Conservation (phyloP, 2,797 vertebrate species). For the Sciurus carolinensis region DNA sequence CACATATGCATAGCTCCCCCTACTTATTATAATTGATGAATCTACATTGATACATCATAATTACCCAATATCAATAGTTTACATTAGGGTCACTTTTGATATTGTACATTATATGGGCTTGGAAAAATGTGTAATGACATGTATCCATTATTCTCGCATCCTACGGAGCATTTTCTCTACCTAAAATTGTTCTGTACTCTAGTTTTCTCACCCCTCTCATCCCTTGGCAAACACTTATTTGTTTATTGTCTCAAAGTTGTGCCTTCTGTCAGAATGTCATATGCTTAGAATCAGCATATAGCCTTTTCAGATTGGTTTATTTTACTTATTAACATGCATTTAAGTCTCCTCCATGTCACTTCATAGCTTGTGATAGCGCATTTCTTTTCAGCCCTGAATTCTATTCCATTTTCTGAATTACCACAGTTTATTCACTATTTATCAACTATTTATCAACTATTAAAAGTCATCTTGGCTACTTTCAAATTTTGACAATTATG, state of each 20-base stretch:
- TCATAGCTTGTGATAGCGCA: background rate
- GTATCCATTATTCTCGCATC: too few species aligned
- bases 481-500: background rate
- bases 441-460: background rate
- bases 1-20: fast-evolving
- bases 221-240: background rate
- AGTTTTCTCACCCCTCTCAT: background rate
- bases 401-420: background rate
- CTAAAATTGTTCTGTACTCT: background rate
- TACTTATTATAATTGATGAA: background rate
- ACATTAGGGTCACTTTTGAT: background rate
- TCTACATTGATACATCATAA: too few species aligned
- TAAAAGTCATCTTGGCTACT: background rate
- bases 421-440: background rate
- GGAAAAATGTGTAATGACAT: background rate
- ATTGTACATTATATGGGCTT: background rate
- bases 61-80: background rate
- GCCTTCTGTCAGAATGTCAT: background rate
- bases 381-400: background rate
- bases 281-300: background rate
- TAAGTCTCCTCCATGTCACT: background rate
- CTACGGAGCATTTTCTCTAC: background rate
- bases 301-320: background rate
- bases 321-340: background rate
- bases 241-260: background rate